A percentile compares a stretch with the other conserved stretches of the same genome.
These are phyloP conservation scores for Drosophila repleta DNA, from an alignment of 1,140 invertebrate genomes.

Conservation along the genomic window DNA sequence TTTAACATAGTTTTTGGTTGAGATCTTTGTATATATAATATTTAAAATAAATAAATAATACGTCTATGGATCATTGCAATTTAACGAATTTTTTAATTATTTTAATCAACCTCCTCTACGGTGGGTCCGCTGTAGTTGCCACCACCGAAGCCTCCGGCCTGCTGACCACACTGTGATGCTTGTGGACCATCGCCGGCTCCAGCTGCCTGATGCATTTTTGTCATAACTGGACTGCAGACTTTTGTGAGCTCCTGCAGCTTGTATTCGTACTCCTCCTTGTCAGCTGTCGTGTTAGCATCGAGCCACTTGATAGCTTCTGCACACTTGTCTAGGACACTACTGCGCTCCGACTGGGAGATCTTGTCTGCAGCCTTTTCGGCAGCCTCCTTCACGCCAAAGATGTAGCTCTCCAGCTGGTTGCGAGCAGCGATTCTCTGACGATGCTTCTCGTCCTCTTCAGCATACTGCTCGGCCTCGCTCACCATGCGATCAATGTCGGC, in stretches of 20 bases:
- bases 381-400: conserved; percentile 88
- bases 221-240: conserved; percentile 86
- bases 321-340: conserved; percentile 84
- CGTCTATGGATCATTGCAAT: too few species aligned
- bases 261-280: conserved; percentile 88
- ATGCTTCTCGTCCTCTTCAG: conserved; percentile 88
- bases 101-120: conserved; percentile 90
- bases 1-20: conserved; percentile 17
- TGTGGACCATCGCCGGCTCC: conserved; percentile 78
- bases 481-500: conserved; percentile 92
- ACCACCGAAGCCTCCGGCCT: conserved; percentile 83
- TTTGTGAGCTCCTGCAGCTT: conserved; percentile 86
- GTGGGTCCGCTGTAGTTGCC: conserved; percentile 86
- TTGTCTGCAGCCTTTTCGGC: conserved; percentile 85
- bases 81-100: neutral
- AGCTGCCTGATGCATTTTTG: conserved; percentile 84
- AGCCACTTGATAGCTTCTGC: conserved; percentile 87
- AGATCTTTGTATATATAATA: neutral
- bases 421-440: conserved; percentile 86
- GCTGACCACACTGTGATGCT: conserved; percentile 70
- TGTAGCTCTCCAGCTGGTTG: conserved; percentile 89
- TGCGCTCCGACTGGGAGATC: conserved; percentile 44
- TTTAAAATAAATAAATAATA: neutral
- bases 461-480: conserved; percentile 87
- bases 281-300: conserved; percentile 86